phyloP scores from a whole-genome alignment of 1,140 invertebrate species.

The Macrosteles quadrilineatus region DNA sequence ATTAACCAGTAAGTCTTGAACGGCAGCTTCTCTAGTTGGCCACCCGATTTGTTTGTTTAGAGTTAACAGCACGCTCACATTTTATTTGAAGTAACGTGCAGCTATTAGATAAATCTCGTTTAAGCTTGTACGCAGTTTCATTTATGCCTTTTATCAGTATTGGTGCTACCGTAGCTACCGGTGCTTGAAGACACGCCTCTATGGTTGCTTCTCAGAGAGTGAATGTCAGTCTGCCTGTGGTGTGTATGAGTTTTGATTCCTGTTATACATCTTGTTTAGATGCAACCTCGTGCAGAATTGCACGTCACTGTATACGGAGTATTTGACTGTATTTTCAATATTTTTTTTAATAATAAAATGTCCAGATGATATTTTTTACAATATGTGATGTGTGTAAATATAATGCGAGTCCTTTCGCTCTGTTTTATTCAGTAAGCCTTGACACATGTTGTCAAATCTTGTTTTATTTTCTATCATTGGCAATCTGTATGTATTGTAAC shows the following conservation, averaged over 20 bases:
- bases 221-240: not conserved
- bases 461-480: slow-evolving; percentile 29
- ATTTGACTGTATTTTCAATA: slow-evolving; percentile 26
- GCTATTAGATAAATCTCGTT: too few relatives aligned
- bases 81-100: too few relatives aligned
- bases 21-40: too few relatives aligned
- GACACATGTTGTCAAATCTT: slow-evolving; percentile 3
- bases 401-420: slow-evolving; percentile 21
- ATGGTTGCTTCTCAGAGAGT: not conserved
- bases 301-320: slow-evolving; percentile 25
- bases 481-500: slow-evolving; percentile 33
- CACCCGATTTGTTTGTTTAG: too few relatives aligned
- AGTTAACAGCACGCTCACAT: too few relatives aligned
- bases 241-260: slow-evolving; percentile 2
- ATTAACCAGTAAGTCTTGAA: too few relatives aligned
- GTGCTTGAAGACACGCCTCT: not conserved
- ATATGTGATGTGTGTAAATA: slow-evolving; percentile 25
- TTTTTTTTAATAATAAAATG: slow-evolving; percentile 31
- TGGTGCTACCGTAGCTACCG: slow-evolving; percentile 7
- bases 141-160: not conserved
- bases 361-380: slow-evolving; percentile 32
- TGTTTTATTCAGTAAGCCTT: slow-evolving; percentile 19
- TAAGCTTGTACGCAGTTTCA: too few relatives aligned
- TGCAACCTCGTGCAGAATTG: slow-evolving; percentile 21
- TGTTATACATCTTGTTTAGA: slow-evolving; percentile 14